These are phyloP conservation scores for Phenganax stokvisi DNA, from an alignment of 92 coral and sea anemone species.

Conservation along the genomic window DNA sequence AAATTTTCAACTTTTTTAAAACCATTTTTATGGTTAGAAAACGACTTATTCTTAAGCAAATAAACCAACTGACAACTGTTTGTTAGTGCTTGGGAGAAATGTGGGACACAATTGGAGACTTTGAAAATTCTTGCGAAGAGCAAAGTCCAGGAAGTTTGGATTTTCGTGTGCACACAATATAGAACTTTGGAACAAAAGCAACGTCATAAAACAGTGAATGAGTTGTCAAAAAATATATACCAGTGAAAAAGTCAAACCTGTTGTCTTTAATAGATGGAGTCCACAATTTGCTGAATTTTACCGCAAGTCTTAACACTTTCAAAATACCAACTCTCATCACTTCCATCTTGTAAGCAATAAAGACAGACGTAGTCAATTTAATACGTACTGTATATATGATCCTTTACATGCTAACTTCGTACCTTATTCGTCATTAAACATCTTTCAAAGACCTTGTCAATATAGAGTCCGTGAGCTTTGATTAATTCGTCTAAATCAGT, in stretches of 20 bases:
- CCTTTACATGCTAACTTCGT: neutral
- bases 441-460: conserved; percentile 75
- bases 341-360: conserved; percentile 50
- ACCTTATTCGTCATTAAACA: conserved; percentile 92
- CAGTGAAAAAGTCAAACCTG: conserved; percentile 22
- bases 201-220: neutral
- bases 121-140: too few species aligned
- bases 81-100: too few species aligned
- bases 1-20: too few species aligned
- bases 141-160: too few species aligned
- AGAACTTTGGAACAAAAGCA: too few species aligned
- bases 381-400: neutral
- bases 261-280: conserved; percentile 26
- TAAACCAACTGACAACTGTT: too few species aligned
- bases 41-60: too few species aligned
- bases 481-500: conserved; percentile 79
- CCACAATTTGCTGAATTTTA: conserved; percentile 77
- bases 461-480: conserved; percentile 63
- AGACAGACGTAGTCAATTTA: neutral
- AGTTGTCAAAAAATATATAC: neutral
- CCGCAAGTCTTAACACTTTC: conserved; percentile 74
- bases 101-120: too few species aligned
- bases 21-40: too few species aligned
- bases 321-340: conserved; percentile 78
- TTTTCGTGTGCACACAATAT: too few species aligned